A percentile compares a stretch with the other conserved stretches of the same genome.
Evolutionary conservation across 2,888 invertebrate species (phyloP).

Genomic region (Protophormia terraenovae): DNA sequence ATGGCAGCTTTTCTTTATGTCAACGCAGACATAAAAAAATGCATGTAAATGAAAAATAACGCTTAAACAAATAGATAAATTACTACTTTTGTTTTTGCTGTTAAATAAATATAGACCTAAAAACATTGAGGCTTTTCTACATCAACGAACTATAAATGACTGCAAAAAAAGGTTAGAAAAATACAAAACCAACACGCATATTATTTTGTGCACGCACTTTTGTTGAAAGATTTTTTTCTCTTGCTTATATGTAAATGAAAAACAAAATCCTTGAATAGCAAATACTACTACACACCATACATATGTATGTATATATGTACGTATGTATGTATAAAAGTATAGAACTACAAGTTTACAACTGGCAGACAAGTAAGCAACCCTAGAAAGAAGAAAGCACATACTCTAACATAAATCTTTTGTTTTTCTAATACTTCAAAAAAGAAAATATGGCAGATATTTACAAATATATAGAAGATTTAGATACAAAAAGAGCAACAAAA

Average conservation of each 20-base stretch:
- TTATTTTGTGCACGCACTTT: neutral
- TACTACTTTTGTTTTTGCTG: neutral
- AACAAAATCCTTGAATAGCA: neutral
- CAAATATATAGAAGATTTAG: no score
- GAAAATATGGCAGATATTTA: neutral
- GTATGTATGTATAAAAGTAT: no score
- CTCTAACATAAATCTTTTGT: neutral
- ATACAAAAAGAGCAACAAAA: neutral
- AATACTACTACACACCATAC: neutral
- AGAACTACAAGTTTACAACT: neutral
- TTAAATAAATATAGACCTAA: constrained; percentile 14
- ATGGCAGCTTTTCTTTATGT: neutral
- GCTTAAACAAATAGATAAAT: constrained; percentile 52
- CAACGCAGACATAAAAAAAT: neutral
- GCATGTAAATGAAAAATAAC: constrained; percentile 17
- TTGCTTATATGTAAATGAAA: neutral
- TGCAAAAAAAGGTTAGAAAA: neutral
- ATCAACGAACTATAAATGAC: neutral
- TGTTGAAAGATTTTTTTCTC: neutral
- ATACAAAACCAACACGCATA: constrained; percentile 27
- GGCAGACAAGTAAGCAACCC: neutral
- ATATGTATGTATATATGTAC: no score
- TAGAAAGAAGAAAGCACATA: neutral
- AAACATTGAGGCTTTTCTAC: constrained; percentile 1
- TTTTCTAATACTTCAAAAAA: neutral